These are phyloP conservation scores for Dasyprocta punctata DNA, from an alignment of 2,113 vertebrate genomes.

Conservation along the genomic window DNA sequence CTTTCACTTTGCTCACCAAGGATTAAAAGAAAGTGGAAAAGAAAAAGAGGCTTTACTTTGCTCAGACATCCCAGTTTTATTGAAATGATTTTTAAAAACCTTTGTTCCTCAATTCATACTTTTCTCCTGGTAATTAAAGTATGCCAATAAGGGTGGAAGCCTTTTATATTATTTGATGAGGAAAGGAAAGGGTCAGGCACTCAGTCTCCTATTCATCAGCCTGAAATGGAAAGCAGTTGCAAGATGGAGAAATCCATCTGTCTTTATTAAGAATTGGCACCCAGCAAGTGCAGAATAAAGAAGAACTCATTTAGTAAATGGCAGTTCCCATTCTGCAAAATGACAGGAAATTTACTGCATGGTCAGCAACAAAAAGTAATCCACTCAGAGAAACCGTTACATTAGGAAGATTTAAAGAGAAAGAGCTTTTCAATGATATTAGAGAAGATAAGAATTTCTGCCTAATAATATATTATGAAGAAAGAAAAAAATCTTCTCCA, in stretches of 20 bases:
- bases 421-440: conserved; percentile 68
- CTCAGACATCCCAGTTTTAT: conserved; percentile 40
- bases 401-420: conserved; percentile 67
- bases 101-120: conserved; percentile 64
- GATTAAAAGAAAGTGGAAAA: conserved; percentile 46
- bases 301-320: conserved; percentile 82
- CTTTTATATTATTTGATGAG: conserved; percentile 60
- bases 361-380: conserved; percentile 79
- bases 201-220: conserved; percentile 79
- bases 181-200: conserved; percentile 73
- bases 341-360: conserved; percentile 81
- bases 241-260: conserved; percentile 80
- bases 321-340: conserved; percentile 77
- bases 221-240: conserved; percentile 80
- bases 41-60: conserved; percentile 32
- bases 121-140: conserved; percentile 71
- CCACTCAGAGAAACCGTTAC: conserved; percentile 74
- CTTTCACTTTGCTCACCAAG: neutral
- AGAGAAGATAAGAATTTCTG: conserved; percentile 48
- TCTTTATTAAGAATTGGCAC: conserved; percentile 83
- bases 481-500: conserved; percentile 36
- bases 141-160: conserved; percentile 73
- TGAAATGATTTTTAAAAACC: conserved; percentile 61
- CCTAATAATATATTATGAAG: conserved; percentile 38
- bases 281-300: conserved; percentile 78